Conservation (phyloP, 2,888 invertebrate species). For the Plebejus argus region DNA sequence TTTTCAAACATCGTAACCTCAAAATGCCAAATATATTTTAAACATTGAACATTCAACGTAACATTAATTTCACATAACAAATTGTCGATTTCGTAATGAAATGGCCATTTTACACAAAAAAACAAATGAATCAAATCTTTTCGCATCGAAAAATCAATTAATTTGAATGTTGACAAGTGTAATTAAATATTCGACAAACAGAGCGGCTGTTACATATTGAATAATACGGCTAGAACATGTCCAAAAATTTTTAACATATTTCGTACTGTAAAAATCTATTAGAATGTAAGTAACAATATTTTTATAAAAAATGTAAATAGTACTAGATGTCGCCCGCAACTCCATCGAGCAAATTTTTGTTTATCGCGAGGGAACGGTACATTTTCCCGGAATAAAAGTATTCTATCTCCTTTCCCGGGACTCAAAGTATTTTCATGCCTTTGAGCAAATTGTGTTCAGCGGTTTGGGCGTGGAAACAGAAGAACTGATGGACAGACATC, state of each 20-base stretch:
- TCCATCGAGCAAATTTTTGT: too few relatives aligned
- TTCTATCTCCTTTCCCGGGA: too few relatives aligned
- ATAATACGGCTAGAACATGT: background rate
- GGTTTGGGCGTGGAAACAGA: too few relatives aligned
- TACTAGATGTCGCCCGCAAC: too few relatives aligned
- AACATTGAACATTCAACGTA: background rate
- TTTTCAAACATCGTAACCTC: too few relatives aligned
- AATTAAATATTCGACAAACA: conserved; percentile 11
- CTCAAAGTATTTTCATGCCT: too few relatives aligned
- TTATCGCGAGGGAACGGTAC: too few relatives aligned
- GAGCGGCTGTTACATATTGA: background rate
- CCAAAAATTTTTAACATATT: background rate
- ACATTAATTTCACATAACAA: background rate
- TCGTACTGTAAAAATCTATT: background rate
- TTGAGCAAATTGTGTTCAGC: too few relatives aligned
- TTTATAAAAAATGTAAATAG: background rate
- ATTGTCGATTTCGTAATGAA: background rate
- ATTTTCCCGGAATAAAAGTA: too few relatives aligned
- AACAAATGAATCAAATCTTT: background rate
- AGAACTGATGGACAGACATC: too few relatives aligned
- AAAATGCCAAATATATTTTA: background rate
- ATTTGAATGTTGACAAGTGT: conserved; percentile 11
- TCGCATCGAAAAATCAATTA: background rate
- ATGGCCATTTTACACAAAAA: background rate
- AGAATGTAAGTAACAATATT: background rate